Evolutionary conservation across 2,888 invertebrate species (phyloP), one percentile per base, ranked within the genome.

Genomic region (Odiellus spinosus): DNA sequence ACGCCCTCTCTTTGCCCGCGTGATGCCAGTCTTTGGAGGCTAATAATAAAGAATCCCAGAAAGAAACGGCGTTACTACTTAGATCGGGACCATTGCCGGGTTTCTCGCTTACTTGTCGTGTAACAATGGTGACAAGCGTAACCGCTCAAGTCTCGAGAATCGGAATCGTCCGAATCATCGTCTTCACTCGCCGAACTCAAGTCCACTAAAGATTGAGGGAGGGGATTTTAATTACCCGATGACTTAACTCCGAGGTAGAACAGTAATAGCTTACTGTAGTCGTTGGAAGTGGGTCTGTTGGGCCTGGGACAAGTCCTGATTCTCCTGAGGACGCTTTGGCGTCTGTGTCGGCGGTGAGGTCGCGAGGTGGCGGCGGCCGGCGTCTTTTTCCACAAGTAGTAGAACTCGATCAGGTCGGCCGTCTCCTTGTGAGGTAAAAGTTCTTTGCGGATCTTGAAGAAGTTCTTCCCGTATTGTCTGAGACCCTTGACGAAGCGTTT

Each of bases 361-460:
- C 95, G 77, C 67, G 91, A 91, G 65, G 87, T 90, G 67, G 88
- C 87, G 53, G 96, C 96, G 60, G 90, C 90, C 17, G 95, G 90
- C 35, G 95, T 93, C 72, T 96, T 98, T 73, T 99, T 99, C 98
- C 98, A 98, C 63, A 93, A 74, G 71, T 98, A 98, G 71, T 98
- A 98, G 72, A 88, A 98, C 67, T 95, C 93, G 46, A 98, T 93
- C 62, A 98, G 71, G 66, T 98, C 95, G 47, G 90, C 82, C 61
- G 95, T 93, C 64, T 95, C 91, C 73, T 93, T 90, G 66, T 93
- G 88, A 47, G 95, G 90, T 58, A 98, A 72, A 58, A 95, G 73
- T 69, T 98, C 96, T 68, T 93, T 93, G 59, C 83, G 77, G 61
- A 98, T 98, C 63, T 90, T 81, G 70, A 91, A 91, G 72, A 98